Percentiles rank a stretch among this genome's conserved stretches.
phyloP scores from a whole-genome alignment of 2,888 invertebrate species.

The Stenodera caucasica region DNA sequence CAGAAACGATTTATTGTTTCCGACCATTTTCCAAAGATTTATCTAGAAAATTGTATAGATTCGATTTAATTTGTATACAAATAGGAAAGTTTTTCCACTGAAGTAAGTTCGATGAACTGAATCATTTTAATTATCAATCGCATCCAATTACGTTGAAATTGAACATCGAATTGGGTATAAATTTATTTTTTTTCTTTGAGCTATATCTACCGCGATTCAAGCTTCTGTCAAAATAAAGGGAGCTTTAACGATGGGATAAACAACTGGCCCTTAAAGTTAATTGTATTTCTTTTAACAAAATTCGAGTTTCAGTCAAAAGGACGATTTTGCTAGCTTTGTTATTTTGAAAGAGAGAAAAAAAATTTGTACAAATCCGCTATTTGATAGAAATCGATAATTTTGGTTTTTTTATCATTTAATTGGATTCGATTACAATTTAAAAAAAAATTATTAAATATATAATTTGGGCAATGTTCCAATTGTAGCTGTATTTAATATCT shows the following conservation, averaged over 20 bases:
- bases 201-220: too few relatives aligned
- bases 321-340: too few relatives aligned
- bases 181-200: too few relatives aligned
- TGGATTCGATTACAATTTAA: not conserved
- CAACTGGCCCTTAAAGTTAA: too few relatives aligned
- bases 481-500: not conserved
- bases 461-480: not conserved
- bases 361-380: too few relatives aligned
- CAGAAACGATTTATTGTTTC: not conserved
- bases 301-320: too few relatives aligned
- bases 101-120: not conserved
- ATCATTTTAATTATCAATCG: not conserved
- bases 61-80: not conserved
- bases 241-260: too few relatives aligned
- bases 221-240: too few relatives aligned
- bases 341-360: too few relatives aligned
- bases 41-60: not conserved
- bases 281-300: too few relatives aligned
- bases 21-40: not conserved
- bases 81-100: not conserved
- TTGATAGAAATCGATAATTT: not conserved
- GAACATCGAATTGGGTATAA: too few relatives aligned
- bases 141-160: not conserved
- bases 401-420: too few relatives aligned
- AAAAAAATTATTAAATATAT: not conserved